Percentiles rank a stretch among this genome's conserved stretches.
Conservation (phyloP, 2,113 vertebrate genomes). For the Poeciliopsis retropinna region DNA sequence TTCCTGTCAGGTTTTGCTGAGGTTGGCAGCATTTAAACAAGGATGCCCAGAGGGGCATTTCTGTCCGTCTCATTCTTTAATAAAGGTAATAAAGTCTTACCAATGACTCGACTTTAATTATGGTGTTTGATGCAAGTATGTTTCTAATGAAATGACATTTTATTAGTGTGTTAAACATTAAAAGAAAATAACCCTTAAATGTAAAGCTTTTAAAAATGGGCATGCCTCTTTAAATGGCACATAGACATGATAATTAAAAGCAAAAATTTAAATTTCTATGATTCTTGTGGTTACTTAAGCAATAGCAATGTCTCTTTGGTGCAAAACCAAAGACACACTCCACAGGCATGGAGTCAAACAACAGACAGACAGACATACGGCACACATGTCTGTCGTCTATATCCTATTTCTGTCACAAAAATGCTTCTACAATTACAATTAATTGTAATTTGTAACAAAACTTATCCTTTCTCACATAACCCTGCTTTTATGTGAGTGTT, state of each 20-base stretch:
- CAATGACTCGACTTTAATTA: not conserved
- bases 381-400: too few species aligned
- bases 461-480: not conserved
- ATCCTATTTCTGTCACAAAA: too few species aligned
- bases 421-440: not conserved
- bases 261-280: not conserved
- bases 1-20: slow-evolving; percentile 12
- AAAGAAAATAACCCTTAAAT: not conserved
- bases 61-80: slow-evolving; percentile 11
- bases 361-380: too few species aligned
- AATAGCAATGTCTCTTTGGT: not conserved
- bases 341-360: too few species aligned
- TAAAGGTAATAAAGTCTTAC: not conserved
- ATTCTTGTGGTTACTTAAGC: not conserved
- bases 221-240: not conserved
- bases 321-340: not conserved
- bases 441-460: not conserved
- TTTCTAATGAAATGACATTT: not conserved
- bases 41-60: slow-evolving; percentile 6
- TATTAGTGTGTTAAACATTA: not conserved
- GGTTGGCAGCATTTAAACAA: slow-evolving; percentile 24
- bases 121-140: not conserved
- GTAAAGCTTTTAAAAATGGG: not conserved
- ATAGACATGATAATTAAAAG: not conserved
- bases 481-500: not conserved